Conservation (phyloP, 2,888 invertebrate species). For the Orchesella flavescens region DNA sequence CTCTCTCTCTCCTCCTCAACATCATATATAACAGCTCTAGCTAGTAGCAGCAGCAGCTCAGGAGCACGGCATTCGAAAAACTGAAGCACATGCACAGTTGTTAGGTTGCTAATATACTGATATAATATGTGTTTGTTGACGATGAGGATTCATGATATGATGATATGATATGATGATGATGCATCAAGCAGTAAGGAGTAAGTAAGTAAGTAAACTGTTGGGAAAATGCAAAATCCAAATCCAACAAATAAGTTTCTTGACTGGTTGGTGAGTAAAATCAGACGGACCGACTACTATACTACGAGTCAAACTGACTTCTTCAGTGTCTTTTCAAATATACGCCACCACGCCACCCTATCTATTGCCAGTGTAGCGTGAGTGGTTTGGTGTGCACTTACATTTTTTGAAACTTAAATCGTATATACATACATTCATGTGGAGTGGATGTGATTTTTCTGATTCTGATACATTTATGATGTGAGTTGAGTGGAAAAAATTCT, state of each 20-base stretch:
- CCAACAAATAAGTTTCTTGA: slow-evolving; percentile 45
- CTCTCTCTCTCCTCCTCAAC: slow-evolving; percentile 14
- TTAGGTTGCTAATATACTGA: neutral
- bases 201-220: neutral
- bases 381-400: too few relatives aligned
- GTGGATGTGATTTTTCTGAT: slow-evolving; percentile 56
- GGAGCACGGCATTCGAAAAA: slow-evolving; percentile 57
- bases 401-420: slow-evolving; percentile 47
- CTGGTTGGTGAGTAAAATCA: slow-evolving; percentile 45
- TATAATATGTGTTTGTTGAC: slow-evolving; percentile 3
- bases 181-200: slow-evolving; percentile 20
- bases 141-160: neutral
- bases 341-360: neutral
- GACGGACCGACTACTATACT: slow-evolving; percentile 40
- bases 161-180: too few relatives aligned
- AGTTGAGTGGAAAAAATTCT: slow-evolving; percentile 33
- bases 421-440: slow-evolving; percentile 35
- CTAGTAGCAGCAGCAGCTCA: slow-evolving; percentile 9
- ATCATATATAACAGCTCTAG: slow-evolving; percentile 1
- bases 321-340: neutral
- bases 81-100: slow-evolving; percentile 63
- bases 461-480: slow-evolving; percentile 54
- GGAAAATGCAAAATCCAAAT: slow-evolving; percentile 12
- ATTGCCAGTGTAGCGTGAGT: slow-evolving; percentile 35
- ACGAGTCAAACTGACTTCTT: neutral